Conservation (phyloP, 1,140 invertebrate species). For the Hydropsyche tenuis region DNA sequence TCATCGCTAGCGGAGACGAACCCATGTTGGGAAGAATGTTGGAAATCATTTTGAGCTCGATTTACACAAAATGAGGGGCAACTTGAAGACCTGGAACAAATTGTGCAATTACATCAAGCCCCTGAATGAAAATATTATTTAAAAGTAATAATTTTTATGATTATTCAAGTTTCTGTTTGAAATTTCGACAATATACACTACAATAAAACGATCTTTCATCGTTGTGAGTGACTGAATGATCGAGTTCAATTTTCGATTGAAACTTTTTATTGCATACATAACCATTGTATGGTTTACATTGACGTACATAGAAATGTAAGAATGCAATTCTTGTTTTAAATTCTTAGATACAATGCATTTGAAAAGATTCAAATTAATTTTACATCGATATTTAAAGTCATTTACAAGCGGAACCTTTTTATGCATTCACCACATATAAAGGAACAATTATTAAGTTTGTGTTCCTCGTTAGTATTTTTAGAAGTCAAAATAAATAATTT, state of each 20-base stretch:
- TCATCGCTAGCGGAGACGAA: not conserved
- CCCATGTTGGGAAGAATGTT: conserved; percentile 15
- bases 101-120: conserved; percentile 25
- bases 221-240: conserved; percentile 33
- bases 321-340: conserved; percentile 52
- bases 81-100: conserved; percentile 36
- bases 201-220: conserved; percentile 45
- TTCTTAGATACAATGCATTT: too few relatives aligned
- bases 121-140: not conserved
- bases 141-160: not conserved
- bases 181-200: conserved; percentile 45
- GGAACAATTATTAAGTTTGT: too few relatives aligned
- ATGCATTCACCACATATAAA: too few relatives aligned
- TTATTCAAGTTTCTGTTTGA: conserved; percentile 46
- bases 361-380: too few relatives aligned
- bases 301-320: conserved; percentile 46
- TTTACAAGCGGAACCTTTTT: too few relatives aligned
- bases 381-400: too few relatives aligned
- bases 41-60: conserved; percentile 16
- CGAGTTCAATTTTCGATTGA: conserved; percentile 29
- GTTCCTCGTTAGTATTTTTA: too few relatives aligned
- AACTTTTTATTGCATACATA: conserved; percentile 34
- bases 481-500: too few relatives aligned
- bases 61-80: conserved; percentile 31
- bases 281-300: conserved; percentile 28